These are phyloP conservation scores for Caranx ignobilis DNA, from an alignment of 2,113 vertebrate genomes.

Conservation along the genomic window DNA sequence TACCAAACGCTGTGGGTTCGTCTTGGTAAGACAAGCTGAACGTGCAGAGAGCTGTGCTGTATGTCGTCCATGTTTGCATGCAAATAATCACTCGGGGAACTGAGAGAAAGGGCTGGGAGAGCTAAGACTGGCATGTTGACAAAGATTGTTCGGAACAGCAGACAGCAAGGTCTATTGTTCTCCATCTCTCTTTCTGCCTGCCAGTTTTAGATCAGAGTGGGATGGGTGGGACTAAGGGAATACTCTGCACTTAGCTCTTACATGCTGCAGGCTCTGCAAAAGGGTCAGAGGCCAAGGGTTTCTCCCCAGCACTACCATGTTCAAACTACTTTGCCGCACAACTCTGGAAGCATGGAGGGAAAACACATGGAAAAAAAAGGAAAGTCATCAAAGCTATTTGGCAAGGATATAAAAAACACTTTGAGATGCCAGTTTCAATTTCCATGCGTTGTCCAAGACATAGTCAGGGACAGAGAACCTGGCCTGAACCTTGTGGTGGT, in stretches of 20 bases:
- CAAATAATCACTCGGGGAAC: constrained; percentile 64
- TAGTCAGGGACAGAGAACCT: constrained; percentile 77
- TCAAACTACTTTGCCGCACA: constrained; percentile 66
- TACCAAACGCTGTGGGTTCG: neutral
- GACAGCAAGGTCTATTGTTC: constrained; percentile 78
- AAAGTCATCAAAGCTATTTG: constrained; percentile 76
- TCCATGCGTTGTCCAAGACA: constrained; percentile 70
- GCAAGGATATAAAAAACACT: constrained; percentile 79
- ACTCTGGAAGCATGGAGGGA: constrained; percentile 53
- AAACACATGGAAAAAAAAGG: constrained; percentile 61
- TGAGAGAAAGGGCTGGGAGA: constrained; percentile 55
- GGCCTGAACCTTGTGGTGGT: constrained; percentile 74
- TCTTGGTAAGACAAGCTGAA: constrained; percentile 4
- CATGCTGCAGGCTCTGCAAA: constrained; percentile 70
- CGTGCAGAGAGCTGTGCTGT: constrained; percentile 1
- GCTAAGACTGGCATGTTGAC: constrained; percentile 66
- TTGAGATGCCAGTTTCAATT: constrained; percentile 84
- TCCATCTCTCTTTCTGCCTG: constrained; percentile 70
- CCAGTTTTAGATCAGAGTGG: constrained; percentile 76
- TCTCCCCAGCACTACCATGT: constrained; percentile 70
- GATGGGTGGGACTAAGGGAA: constrained; percentile 69
- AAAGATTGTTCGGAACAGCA: constrained; percentile 68
- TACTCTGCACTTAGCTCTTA: constrained; percentile 69
- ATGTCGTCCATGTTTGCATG: constrained; percentile 61
- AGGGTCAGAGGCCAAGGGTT: constrained; percentile 80